Percentiles rank a stretch among this genome's conserved stretches.
Conservation (phyloP, 92 coral and sea anemone genomes). For the Epizoanthus rinbou region DNA sequence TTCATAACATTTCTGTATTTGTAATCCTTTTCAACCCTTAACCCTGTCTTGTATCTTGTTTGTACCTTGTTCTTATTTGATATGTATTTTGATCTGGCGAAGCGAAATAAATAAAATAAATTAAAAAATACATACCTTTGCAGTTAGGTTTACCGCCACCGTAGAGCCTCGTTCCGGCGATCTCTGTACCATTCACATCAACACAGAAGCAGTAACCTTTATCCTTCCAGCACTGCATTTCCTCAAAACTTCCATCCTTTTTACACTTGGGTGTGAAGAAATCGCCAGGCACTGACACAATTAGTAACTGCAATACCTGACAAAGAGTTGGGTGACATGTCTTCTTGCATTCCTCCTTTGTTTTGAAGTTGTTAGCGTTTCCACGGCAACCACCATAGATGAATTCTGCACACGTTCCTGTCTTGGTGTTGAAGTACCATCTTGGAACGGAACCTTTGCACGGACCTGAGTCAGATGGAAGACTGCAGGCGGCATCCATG, state of each 20-base stretch:
- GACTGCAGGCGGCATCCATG: background rate
- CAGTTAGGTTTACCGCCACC: conserved; percentile 8
- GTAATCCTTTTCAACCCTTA: no score
- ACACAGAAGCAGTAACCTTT: conserved; percentile 35
- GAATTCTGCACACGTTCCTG: conserved; percentile 25
- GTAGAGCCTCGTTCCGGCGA: conserved; percentile 32
- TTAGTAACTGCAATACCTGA: conserved; percentile 17
- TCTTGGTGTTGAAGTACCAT: conserved; percentile 38
- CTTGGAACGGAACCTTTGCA: conserved; percentile 19
- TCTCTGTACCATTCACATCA: conserved; percentile 29
- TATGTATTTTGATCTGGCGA: no score
- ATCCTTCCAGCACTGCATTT: conserved; percentile 32
- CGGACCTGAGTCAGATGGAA: background rate
- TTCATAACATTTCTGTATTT: no score
- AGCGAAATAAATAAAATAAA: no score
- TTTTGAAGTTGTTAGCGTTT: conserved; percentile 20
- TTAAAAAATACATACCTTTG: conserved; percentile 31
- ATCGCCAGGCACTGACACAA: conserved; percentile 29
- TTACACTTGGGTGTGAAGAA: conserved; percentile 28
- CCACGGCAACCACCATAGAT: conserved; percentile 21
- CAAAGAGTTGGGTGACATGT: conserved; percentile 1
- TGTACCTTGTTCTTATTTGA: no score
- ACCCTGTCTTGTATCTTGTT: no score
- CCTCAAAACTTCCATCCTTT: conserved; percentile 30
- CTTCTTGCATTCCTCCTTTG: conserved; percentile 18